These are phyloP conservation scores for Metallyticus violacea DNA, from an alignment of 2,888 invertebrate genomes.

Conservation along the genomic window DNA sequence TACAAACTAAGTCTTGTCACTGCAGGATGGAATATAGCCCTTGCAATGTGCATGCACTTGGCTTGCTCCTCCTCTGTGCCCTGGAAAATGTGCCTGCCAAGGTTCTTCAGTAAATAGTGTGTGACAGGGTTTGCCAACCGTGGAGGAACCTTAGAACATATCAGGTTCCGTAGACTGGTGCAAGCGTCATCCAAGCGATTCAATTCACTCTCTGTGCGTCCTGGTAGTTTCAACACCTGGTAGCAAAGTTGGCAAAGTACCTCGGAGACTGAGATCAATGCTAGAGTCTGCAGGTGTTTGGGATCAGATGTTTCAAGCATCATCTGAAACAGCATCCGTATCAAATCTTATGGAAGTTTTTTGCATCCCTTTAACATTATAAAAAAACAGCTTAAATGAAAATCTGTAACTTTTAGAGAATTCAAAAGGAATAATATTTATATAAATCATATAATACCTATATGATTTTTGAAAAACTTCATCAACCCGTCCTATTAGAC, in stretches of 20 bases:
- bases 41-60: background rate
- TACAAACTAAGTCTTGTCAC: background rate
- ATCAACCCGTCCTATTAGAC: too few relatives aligned
- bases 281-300: background rate
- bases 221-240: background rate
- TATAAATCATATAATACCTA: too few relatives aligned
- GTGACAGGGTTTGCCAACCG: background rate
- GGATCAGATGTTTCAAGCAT: background rate
- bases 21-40: background rate
- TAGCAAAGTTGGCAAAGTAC: background rate
- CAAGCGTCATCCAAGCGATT: background rate
- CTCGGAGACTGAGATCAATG: background rate
- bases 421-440: too few relatives aligned
- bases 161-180: background rate
- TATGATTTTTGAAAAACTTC: too few relatives aligned
- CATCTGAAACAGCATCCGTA: background rate
- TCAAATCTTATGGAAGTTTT: too few relatives aligned
- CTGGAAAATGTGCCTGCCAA: background rate
- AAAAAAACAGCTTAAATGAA: too few relatives aligned
- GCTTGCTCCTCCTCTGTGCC: background rate
- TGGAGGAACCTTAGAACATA: background rate
- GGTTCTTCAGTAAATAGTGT: background rate
- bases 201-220: background rate
- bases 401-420: too few relatives aligned
- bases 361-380: too few relatives aligned